Conservation (phyloP, 2,797 vertebrate species). For the Orientallactaga sibirica region DNA sequence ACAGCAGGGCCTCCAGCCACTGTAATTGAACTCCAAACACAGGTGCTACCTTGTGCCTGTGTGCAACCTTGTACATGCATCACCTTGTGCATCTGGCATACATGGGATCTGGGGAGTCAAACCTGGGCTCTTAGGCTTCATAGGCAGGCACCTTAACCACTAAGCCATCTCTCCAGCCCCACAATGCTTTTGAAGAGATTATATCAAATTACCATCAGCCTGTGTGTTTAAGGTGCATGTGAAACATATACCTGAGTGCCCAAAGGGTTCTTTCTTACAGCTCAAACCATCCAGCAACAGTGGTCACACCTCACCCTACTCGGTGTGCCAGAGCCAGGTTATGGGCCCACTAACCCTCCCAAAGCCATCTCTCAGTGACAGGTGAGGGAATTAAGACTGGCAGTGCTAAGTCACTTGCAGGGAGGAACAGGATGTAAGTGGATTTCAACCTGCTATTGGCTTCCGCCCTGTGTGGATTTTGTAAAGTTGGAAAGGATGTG, state of each 20-base stretch:
- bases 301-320: accelerated
- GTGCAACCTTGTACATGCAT: no score
- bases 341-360: accelerated
- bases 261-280: not conserved
- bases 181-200: not conserved
- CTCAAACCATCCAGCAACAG: not conserved
- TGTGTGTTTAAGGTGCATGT: no score
- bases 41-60: no score
- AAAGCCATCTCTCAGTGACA: no score
- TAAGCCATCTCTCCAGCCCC: no score
- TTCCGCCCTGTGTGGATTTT: not conserved
- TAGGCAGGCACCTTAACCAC: no score
- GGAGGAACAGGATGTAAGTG: not conserved
- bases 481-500: not conserved
- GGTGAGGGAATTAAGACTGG: not conserved
- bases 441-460: not conserved
- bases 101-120: no score
- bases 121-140: no score
- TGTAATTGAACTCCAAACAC: no score
- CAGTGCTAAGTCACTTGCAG: not conserved
- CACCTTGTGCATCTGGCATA: no score
- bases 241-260: not conserved
- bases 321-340: not conserved
- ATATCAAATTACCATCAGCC: not conserved
- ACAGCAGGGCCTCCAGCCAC: no score